Percentiles rank a stretch among this genome's conserved stretches.
These are phyloP conservation scores for Tympanoctomys barrerae DNA, from an alignment of 2,797 vertebrate genomes.

Conservation along the genomic window DNA sequence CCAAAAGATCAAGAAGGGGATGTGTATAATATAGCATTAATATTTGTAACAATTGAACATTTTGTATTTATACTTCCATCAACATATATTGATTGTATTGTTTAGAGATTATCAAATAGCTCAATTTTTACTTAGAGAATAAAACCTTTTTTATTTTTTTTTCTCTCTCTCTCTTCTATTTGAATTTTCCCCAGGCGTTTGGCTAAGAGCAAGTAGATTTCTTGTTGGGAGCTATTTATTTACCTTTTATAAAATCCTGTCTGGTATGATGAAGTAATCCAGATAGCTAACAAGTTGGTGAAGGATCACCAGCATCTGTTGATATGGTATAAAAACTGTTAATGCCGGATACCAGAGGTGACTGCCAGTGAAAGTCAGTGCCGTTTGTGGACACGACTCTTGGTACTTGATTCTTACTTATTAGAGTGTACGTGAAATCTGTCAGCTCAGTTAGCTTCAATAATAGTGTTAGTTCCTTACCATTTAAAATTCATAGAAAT, in stretches of 20 bases:
- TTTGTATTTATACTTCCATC: conserved; percentile 70
- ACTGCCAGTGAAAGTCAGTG: neutral
- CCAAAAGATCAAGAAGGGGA: conserved; percentile 69
- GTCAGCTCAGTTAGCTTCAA: conserved; percentile 45
- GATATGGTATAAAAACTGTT: neutral
- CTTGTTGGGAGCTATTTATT: neutral
- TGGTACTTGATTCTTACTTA: conserved; percentile 62
- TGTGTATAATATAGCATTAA: conserved; percentile 75
- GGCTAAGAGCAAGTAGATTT: conserved; percentile 54
- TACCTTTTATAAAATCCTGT: neutral
- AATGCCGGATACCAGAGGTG: neutral
- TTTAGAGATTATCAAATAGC: conserved; percentile 61
- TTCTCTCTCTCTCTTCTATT: conserved; percentile 51
- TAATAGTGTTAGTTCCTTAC: conserved; percentile 56
- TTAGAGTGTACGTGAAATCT: conserved; percentile 29
- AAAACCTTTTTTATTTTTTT: neutral
- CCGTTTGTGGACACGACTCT: neutral
- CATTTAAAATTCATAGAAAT: conserved; percentile 82
- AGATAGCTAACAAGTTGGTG: neutral
- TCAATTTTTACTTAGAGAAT: conserved; percentile 65
- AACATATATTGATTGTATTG: neutral
- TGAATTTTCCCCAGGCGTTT: conserved; percentile 62
- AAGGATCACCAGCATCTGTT: neutral
- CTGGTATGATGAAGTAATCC: neutral
- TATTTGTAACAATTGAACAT: conserved; percentile 78